Evolutionary conservation across 1,140 invertebrate species (phyloP).

Genomic region (Tetramorium parvispinum): DNA sequence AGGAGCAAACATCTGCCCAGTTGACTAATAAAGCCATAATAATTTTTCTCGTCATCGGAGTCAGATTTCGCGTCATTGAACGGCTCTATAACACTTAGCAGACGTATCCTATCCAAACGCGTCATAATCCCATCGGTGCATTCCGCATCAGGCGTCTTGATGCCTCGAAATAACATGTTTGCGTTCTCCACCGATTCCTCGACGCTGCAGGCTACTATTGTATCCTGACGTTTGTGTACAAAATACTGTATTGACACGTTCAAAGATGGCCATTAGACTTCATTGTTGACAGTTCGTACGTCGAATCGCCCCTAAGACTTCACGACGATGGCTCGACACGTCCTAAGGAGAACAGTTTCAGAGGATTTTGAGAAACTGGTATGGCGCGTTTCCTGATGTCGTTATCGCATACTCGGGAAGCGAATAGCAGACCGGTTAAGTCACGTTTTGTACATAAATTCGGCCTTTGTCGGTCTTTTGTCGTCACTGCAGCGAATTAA

Average conservation of each 20-base stretch:
- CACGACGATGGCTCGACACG: constrained; percentile 74
- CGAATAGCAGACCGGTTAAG: constrained; percentile 57
- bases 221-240: constrained; percentile 80
- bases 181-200: constrained; percentile 70
- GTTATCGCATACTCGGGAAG: constrained; percentile 73
- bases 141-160: constrained; percentile 76
- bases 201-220: constrained; percentile 71
- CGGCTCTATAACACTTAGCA: background rate
- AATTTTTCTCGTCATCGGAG: constrained; percentile 22
- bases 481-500: background rate
- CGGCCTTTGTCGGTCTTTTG: constrained; percentile 39
- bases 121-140: constrained; percentile 74
- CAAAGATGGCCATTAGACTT: constrained; percentile 68
- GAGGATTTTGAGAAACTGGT: constrained; percentile 75
- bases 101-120: constrained; percentile 47
- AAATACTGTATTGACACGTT: constrained; percentile 82
- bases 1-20: background rate
- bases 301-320: constrained; percentile 65
- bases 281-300: constrained; percentile 67
- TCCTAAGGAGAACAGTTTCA: constrained; percentile 73
- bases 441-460: constrained; percentile 77
- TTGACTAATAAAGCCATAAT: background rate
- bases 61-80: constrained; percentile 46
- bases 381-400: constrained; percentile 56
- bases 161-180: constrained; percentile 74